A percentile compares a stretch with the other conserved stretches of the same genome.
phyloP scores from a whole-genome alignment of 2,888 invertebrate genomes.

The Sympetrum striolatum region DNA sequence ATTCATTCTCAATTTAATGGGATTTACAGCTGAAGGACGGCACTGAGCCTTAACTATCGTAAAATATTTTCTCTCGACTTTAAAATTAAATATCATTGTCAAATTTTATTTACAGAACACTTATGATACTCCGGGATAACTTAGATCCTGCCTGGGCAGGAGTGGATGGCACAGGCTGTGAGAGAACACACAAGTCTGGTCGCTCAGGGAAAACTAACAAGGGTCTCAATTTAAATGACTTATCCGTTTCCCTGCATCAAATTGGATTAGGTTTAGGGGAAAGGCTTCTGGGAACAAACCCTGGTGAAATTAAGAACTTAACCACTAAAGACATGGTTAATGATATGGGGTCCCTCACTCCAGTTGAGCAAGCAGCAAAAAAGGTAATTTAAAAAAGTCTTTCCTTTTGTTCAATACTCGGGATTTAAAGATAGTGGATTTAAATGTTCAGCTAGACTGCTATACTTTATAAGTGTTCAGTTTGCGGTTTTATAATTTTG shows the following conservation, averaged over 20 bases:
- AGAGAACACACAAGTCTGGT: slow-evolving; percentile 55
- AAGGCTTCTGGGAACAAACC: neutral
- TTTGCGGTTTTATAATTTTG: too few species aligned
- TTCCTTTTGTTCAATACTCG: neutral
- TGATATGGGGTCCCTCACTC: neutral
- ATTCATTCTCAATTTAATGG: too few species aligned
- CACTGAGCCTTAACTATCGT: too few species aligned
- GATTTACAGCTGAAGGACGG: too few species aligned
- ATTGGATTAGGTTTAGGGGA: neutral
- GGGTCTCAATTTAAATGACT: neutral
- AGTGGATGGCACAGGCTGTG: slow-evolving; percentile 61
- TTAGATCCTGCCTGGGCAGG: slow-evolving; percentile 66
- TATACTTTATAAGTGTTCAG: too few species aligned
- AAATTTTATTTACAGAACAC: slow-evolving; percentile 55
- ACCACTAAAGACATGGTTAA: neutral
- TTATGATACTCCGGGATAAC: slow-evolving; percentile 61
- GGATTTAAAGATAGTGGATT: too few species aligned
- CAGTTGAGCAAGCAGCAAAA: slow-evolving; percentile 22
- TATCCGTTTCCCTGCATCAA: neutral
- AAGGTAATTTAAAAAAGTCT: neutral
- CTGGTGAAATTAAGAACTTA: neutral
- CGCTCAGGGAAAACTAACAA: slow-evolving; percentile 44
- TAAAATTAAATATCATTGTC: slow-evolving; percentile 44
- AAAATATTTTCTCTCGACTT: too few species aligned
- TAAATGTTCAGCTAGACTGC: too few species aligned